Percentiles rank a stretch among this genome's conserved stretches.
These are phyloP conservation scores for Lutraria lutraria DNA, from an alignment of 2,888 invertebrate species.

Conservation along the genomic window DNA sequence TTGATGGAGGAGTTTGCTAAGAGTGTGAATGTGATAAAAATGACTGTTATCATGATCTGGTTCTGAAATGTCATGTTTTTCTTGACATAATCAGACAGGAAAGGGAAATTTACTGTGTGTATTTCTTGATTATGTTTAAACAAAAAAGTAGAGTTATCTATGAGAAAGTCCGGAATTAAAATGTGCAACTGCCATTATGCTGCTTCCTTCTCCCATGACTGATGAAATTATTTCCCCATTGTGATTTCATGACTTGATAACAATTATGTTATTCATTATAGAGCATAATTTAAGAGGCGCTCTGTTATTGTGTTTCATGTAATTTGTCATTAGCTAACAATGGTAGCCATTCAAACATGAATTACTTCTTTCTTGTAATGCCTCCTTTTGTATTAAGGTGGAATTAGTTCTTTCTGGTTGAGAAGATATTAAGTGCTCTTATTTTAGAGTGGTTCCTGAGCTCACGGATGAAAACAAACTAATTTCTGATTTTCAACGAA, in stretches of 20 bases:
- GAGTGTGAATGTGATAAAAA: neutral
- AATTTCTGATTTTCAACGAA: neutral
- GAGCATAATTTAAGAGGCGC: neutral
- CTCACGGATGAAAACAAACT: neutral
- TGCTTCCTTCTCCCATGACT: neutral
- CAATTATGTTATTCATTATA: neutral
- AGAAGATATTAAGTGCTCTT: neutral
- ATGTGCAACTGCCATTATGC: neutral
- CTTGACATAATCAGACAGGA: conserved; percentile 9
- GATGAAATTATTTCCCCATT: neutral
- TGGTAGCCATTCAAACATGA: neutral
- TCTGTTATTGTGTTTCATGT: neutral
- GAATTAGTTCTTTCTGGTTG: neutral
- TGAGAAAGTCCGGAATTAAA: neutral
- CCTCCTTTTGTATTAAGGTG: neutral
- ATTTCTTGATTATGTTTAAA: neutral
- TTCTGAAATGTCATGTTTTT: neutral
- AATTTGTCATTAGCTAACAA: neutral
- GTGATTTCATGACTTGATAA: neutral
- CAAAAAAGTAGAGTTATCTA: neutral
- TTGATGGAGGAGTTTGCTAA: neutral
- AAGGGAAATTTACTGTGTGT: neutral
- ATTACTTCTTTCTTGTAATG: neutral
- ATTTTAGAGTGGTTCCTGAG: neutral
- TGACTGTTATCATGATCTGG: neutral